These are phyloP conservation scores for Pangasius djambal DNA, from an alignment of 2,797 vertebrate genomes.

Conservation along the genomic window DNA sequence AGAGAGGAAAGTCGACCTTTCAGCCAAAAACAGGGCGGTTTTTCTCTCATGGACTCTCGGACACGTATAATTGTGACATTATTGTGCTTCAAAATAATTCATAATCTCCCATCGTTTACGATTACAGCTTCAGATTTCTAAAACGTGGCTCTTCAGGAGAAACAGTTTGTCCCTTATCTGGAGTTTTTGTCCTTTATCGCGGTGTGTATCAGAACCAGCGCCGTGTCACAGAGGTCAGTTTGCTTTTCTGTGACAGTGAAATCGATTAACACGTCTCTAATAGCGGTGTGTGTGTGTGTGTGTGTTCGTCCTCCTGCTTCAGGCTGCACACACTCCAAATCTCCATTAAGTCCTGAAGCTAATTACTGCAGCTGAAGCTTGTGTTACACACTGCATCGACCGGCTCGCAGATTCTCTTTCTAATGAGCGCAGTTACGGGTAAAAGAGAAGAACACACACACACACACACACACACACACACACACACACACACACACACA, in stretches of 20 bases:
- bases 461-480: background rate
- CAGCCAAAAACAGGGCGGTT: background rate
- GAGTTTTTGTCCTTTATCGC: background rate
- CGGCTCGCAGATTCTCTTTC: constrained; percentile 65
- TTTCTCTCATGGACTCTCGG: no score
- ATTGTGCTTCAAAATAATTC: background rate
- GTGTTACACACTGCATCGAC: constrained; percentile 71
- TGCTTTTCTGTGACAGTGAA: background rate
- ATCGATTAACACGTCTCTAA: constrained; percentile 43
- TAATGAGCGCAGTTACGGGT: constrained; percentile 56
- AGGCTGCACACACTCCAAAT: constrained; percentile 62
- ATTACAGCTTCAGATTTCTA: background rate
- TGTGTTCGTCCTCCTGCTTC: constrained; percentile 46
- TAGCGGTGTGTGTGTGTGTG: constrained; percentile 52
- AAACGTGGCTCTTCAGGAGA: no score
- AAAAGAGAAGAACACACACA: constrained; percentile 11
- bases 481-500: constrained; percentile 5
- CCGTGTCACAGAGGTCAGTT: constrained; percentile 30
- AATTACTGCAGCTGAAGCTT: constrained; percentile 63
- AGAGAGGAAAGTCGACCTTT: background rate
- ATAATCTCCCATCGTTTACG: background rate
- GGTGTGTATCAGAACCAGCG: background rate
- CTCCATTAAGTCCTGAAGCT: constrained; percentile 76
- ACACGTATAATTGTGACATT: no score
- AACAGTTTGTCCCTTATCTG: background rate